Conservation (phyloP, 1,140 invertebrate genomes). For the Drosophila nikananu region DNA sequence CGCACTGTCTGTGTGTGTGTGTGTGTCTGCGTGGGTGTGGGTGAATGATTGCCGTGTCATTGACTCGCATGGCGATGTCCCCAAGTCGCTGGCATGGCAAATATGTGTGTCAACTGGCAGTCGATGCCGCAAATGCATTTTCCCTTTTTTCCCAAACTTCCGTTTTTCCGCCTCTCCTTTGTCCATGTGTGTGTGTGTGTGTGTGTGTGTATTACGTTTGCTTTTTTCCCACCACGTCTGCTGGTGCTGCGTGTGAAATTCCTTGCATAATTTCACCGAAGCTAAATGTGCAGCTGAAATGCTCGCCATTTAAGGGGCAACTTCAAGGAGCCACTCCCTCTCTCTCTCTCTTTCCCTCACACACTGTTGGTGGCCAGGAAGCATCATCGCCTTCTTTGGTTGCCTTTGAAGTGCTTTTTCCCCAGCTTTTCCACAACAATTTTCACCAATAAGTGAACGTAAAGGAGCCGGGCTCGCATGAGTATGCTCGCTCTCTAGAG, state of each 20-base stretch:
- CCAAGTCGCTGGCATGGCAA: conserved; percentile 57
- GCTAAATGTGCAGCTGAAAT: conserved; percentile 48
- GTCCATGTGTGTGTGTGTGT: conserved; percentile 7
- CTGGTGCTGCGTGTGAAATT: conserved; percentile 54
- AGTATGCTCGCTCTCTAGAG: not conserved
- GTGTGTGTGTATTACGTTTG: conserved; percentile 10
- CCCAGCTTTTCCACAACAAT: conserved; percentile 57
- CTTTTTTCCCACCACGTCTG: conserved; percentile 24
- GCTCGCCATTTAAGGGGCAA: conserved; percentile 54
- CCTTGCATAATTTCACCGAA: conserved; percentile 74
- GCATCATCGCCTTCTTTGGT: conserved; percentile 16
- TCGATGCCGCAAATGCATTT: conserved; percentile 66
- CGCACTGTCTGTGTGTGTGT: not conserved
- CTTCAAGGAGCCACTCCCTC: conserved; percentile 16
- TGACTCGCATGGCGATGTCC: conserved; percentile 57
- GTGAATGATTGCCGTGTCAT: conserved; percentile 54
- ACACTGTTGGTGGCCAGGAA: conserved; percentile 19
- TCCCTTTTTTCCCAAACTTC: conserved; percentile 18
- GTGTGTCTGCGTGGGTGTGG: not conserved
- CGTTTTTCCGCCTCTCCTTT: conserved; percentile 20
- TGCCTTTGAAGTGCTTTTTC: conserved; percentile 57
- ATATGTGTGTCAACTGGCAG: conserved; percentile 80
- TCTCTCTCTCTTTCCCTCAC: not conserved
- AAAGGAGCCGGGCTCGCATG: not conserved
- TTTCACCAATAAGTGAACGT: conserved; percentile 65